Conservation (phyloP, 2,113 vertebrate species). For the Tachuris rubrigastra region DNA sequence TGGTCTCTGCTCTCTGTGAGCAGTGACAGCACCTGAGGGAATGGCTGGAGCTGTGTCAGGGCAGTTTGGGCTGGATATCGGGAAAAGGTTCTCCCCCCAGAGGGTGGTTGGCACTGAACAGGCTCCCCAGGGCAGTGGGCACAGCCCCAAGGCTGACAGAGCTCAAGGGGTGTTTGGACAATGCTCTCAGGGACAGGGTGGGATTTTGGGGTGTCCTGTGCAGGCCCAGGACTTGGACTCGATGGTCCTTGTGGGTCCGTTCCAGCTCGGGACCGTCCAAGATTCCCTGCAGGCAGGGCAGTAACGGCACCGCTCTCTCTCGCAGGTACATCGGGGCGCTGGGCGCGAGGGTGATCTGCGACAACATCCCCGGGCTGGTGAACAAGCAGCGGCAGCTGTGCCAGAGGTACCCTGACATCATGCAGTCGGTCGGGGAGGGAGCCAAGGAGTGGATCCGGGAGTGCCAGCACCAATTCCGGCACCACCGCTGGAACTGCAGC, state of each 20-base stretch:
- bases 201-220: background rate
- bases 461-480: constrained; percentile 97
- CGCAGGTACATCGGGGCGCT: constrained; percentile 93
- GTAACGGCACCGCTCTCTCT: accelerated
- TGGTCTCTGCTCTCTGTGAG: background rate
- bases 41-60: background rate
- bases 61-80: background rate
- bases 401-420: constrained; percentile 94
- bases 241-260: background rate
- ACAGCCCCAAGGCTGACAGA: background rate
- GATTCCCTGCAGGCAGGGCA: background rate
- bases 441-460: constrained; percentile 97
- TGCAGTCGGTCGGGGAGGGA: constrained; percentile 95
- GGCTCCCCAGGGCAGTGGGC: background rate
- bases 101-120: background rate
- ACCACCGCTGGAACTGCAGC: constrained; percentile 99
- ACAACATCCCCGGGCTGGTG: constrained; percentile 95
- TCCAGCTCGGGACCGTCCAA: background rate
- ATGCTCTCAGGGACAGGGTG: too few species aligned
- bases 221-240: background rate
- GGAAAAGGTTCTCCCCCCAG: background rate
- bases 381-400: constrained; percentile 96
- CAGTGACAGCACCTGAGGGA: background rate
- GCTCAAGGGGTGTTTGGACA: background rate
- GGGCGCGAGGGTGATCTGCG: constrained; percentile 93